phyloP scores from a whole-genome alignment of 2,888 invertebrate genomes.

The Poecilobothrus nobilitatus region DNA sequence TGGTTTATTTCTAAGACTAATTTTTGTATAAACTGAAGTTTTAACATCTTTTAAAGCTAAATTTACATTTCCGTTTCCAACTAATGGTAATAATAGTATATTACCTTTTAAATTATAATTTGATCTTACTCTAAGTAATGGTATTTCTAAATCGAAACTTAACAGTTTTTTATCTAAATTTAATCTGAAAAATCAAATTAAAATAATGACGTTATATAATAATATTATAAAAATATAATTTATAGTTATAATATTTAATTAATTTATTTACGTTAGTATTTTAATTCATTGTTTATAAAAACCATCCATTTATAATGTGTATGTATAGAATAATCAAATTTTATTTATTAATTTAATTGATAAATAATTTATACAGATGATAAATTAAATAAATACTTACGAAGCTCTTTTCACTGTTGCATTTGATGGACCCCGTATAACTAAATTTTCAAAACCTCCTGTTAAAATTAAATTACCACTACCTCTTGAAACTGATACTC shows the following conservation, averaged over 20 bases:
- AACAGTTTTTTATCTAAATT: slow-evolving; percentile 46
- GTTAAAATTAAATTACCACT: slow-evolving; percentile 47
- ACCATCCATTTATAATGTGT: no score
- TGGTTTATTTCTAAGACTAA: slow-evolving; percentile 44
- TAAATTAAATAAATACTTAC: slow-evolving; percentile 25
- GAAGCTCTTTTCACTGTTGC: slow-evolving; percentile 43
- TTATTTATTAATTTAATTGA: no score
- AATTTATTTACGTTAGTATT: no score
- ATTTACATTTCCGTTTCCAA: slow-evolving; percentile 50
- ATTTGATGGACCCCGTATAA: slow-evolving; percentile 51
- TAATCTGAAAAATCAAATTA: slow-evolving; percentile 45
- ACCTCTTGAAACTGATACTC: slow-evolving; percentile 49
- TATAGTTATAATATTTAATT: no score
- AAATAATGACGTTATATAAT: no score
- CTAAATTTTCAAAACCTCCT: slow-evolving; percentile 50
- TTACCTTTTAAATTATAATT: slow-evolving; percentile 53
- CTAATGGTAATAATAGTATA: slow-evolving; percentile 50
- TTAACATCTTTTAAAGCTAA: slow-evolving; percentile 48
- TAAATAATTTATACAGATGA: no score
- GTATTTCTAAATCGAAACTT: slow-evolving; percentile 50
- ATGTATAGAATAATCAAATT: no score
- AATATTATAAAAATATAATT: no score
- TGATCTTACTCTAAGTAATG: slow-evolving; percentile 49
- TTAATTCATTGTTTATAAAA: no score
- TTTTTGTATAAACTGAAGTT: slow-evolving; percentile 47